Evolutionary conservation across 2,797 vertebrate species (phyloP).

Genomic region (Setipinna tenuifilis): DNA sequence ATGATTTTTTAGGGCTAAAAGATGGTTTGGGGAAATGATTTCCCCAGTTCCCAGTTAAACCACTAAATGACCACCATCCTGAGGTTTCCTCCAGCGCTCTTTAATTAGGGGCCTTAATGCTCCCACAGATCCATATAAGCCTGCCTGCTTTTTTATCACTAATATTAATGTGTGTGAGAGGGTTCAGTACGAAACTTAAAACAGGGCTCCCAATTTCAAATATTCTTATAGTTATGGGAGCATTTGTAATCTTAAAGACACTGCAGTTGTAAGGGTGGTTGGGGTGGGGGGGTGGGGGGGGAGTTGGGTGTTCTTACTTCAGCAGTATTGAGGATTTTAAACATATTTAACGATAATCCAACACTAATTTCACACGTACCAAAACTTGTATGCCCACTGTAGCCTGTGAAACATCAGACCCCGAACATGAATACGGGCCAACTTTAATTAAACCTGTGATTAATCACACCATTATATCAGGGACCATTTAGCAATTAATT

Average conservation of each 20-base stretch:
- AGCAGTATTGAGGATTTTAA: background rate
- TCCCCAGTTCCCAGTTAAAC: too few relatives aligned
- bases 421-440: background rate
- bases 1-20: too few relatives aligned
- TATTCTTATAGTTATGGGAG: too few relatives aligned
- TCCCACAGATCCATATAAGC: background rate
- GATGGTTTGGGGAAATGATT: too few relatives aligned
- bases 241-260: too few relatives aligned
- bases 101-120: background rate
- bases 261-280: too few relatives aligned
- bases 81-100: background rate
- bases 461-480: background rate
- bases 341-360: background rate
- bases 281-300: too few relatives aligned
- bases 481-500: background rate
- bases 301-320: too few relatives aligned
- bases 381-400: background rate
- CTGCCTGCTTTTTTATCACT: background rate
- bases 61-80: background rate
- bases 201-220: too few relatives aligned
- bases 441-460: slow-evolving; percentile 12
- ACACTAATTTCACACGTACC: background rate
- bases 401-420: background rate
- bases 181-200: background rate
- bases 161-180: background rate